Percentiles rank a stretch among this genome's conserved stretches.
phyloP scores from a whole-genome alignment of 2,113 vertebrate species.

The Halichoeres trimaculatus region DNA sequence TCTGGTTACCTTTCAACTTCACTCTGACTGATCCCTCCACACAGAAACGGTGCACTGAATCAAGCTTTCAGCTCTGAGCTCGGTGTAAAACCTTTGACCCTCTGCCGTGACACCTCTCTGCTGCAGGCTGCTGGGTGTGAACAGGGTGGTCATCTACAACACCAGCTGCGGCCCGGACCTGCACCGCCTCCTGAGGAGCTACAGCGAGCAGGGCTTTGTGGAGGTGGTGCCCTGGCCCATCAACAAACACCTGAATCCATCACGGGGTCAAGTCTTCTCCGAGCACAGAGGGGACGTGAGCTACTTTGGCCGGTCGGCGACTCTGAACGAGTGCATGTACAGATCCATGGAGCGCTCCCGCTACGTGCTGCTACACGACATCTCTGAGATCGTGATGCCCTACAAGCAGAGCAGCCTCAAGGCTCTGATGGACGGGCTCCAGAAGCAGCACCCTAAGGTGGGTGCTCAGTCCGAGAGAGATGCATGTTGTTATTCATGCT shows the following conservation, averaged over 20 bases:
- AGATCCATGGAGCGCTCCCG: slow-evolving; percentile 77
- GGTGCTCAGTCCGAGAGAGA: too few relatives aligned
- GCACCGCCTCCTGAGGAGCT: slow-evolving; percentile 78
- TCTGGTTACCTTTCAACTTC: too few relatives aligned
- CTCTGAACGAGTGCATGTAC: slow-evolving; percentile 81
- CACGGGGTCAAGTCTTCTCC: slow-evolving; percentile 67
- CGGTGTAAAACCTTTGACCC: too few relatives aligned
- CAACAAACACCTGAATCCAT: slow-evolving; percentile 74
- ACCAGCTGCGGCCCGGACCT: slow-evolving; percentile 82
- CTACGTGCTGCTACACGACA: slow-evolving; percentile 82
- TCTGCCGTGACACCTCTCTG: not conserved
- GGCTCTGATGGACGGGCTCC: slow-evolving; percentile 74
- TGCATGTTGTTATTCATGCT: too few relatives aligned
- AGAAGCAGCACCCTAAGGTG: slow-evolving; percentile 66
- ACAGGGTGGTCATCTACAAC: slow-evolving; percentile 86
- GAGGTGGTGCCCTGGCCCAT: slow-evolving; percentile 86
- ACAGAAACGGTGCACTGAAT: too few relatives aligned
- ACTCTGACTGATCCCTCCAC: too few relatives aligned
- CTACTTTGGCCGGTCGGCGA: slow-evolving; percentile 78
- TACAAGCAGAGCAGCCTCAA: slow-evolving; percentile 73
- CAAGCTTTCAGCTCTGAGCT: too few relatives aligned
- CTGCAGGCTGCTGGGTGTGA: slow-evolving; percentile 76
- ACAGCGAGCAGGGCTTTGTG: slow-evolving; percentile 77
- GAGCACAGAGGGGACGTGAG: slow-evolving; percentile 66
- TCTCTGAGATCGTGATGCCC: slow-evolving; percentile 85